These are phyloP conservation scores for Rhyacophila evoluta DNA, from an alignment of 2,888 invertebrate species.

Conservation along the genomic window DNA sequence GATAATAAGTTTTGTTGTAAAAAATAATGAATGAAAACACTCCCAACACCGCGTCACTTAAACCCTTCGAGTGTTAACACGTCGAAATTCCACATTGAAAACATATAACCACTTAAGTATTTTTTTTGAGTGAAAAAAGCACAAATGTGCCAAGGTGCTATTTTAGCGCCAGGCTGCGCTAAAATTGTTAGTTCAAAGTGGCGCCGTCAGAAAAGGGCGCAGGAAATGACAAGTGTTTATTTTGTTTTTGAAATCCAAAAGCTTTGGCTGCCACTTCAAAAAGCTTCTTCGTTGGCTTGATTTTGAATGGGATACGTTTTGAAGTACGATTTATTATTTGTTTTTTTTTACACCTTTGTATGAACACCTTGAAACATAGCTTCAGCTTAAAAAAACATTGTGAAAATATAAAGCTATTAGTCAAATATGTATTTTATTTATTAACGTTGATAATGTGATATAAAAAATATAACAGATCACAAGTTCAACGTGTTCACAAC, in stretches of 20 bases:
- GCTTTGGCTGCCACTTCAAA: background rate
- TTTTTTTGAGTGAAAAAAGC: background rate
- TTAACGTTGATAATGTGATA: too few relatives aligned
- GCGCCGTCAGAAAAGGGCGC: constrained; percentile 8
- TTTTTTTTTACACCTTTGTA: background rate
- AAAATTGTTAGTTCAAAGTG: constrained; percentile 28
- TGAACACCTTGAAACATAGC: constrained; percentile 19
- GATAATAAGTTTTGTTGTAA: background rate
- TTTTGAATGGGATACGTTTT: background rate
- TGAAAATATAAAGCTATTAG: too few relatives aligned
- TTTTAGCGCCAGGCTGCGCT: constrained; percentile 39
- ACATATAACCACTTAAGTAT: background rate
- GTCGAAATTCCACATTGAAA: background rate
- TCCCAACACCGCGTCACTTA: background rate
- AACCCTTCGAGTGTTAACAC: constrained; percentile 1
- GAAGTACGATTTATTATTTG: background rate
- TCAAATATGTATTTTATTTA: too few relatives aligned
- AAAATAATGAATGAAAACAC: background rate
- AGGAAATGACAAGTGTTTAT: constrained; percentile 51
- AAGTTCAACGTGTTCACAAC: too few relatives aligned
- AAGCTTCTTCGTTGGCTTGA: background rate
- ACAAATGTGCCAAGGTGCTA: background rate
- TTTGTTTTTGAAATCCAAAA: constrained; percentile 36
- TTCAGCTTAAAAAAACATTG: too few relatives aligned
- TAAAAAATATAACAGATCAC: too few relatives aligned